These are phyloP conservation scores for Drosophila ercepeae DNA, from an alignment of 1,140 invertebrate genomes.

Conservation along the genomic window DNA sequence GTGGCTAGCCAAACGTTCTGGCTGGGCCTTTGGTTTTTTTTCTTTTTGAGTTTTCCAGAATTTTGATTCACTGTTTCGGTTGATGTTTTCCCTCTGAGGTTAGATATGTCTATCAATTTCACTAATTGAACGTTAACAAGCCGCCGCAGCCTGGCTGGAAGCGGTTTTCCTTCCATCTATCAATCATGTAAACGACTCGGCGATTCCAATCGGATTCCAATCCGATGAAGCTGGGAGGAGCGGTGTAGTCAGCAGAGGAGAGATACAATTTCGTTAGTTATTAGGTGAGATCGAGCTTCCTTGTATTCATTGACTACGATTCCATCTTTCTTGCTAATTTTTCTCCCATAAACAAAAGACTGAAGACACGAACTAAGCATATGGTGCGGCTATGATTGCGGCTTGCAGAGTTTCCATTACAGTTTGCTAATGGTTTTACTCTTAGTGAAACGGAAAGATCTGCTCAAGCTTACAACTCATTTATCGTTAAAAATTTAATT, in stretches of 20 bases:
- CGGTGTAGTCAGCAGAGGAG: neutral
- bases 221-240: slow-evolving; percentile 9
- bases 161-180: slow-evolving; percentile 58
- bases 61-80: slow-evolving; percentile 41
- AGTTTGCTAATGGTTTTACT: slow-evolving; percentile 41
- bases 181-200: slow-evolving; percentile 64
- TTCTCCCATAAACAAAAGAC: slow-evolving; percentile 63
- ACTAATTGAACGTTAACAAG: slow-evolving; percentile 82
- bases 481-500: slow-evolving; percentile 40
- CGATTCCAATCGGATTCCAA: slow-evolving; percentile 23
- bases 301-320: slow-evolving; percentile 7
- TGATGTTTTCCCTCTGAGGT: slow-evolving; percentile 45
- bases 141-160: slow-evolving; percentile 42
- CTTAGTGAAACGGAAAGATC: slow-evolving; percentile 15
- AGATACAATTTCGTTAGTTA: slow-evolving; percentile 45
- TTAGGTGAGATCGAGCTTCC: slow-evolving; percentile 49
- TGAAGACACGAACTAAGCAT: slow-evolving; percentile 50
- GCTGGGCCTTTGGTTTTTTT: slow-evolving; percentile 19
- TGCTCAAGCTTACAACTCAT: slow-evolving; percentile 12
- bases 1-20: slow-evolving; percentile 48
- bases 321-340: slow-evolving; percentile 38
- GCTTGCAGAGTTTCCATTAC: slow-evolving; percentile 44
- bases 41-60: slow-evolving; percentile 4
- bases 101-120: slow-evolving; percentile 81
- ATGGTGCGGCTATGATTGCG: slow-evolving; percentile 19